phyloP scores from a whole-genome alignment of 2,888 invertebrate genomes.

The Drosophila tripunctata region DNA sequence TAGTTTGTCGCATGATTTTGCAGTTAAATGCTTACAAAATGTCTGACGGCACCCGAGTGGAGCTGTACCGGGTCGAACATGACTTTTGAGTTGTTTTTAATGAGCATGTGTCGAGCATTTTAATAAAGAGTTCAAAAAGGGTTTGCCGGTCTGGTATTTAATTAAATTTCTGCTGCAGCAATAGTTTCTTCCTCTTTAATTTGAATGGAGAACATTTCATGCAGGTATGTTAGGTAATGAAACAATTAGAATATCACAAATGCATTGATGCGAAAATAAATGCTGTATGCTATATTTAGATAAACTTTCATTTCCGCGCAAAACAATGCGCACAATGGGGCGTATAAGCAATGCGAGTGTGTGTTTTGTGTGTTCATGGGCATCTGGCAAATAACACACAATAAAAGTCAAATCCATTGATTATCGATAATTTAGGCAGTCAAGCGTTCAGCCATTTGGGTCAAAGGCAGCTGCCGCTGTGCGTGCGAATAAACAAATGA shows the following conservation, averaged over 20 bases:
- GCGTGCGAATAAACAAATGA: constrained; percentile 64
- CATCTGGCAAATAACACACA: constrained; percentile 35
- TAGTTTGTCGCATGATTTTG: constrained; percentile 78
- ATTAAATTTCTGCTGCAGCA: constrained; percentile 32
- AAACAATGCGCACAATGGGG: constrained; percentile 34
- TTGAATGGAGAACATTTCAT: not conserved
- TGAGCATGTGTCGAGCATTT: constrained; percentile 64
- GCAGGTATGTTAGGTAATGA: constrained; percentile 28
- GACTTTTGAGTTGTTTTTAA: constrained; percentile 76
- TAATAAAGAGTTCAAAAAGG: constrained; percentile 50
- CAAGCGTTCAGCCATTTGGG: constrained; percentile 29
- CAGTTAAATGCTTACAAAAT: constrained; percentile 77
- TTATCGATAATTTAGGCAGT: constrained; percentile 73
- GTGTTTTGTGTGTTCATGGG: constrained; percentile 1
- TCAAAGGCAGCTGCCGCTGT: constrained; percentile 37
- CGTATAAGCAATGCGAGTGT: constrained; percentile 7
- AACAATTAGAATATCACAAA: constrained; percentile 41
- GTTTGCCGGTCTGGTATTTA: constrained; percentile 31
- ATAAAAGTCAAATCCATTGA: constrained; percentile 73
- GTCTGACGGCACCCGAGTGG: constrained; percentile 35
- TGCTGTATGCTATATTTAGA: constrained; percentile 62
- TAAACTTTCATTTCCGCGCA: constrained; percentile 49
- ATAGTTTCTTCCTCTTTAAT: not conserved
- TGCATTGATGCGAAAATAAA: constrained; percentile 64
- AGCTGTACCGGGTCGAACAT: constrained; percentile 45